Evolutionary conservation across 2,113 vertebrate genomes (phyloP).

Genomic region (Pluvialis apricaria): DNA sequence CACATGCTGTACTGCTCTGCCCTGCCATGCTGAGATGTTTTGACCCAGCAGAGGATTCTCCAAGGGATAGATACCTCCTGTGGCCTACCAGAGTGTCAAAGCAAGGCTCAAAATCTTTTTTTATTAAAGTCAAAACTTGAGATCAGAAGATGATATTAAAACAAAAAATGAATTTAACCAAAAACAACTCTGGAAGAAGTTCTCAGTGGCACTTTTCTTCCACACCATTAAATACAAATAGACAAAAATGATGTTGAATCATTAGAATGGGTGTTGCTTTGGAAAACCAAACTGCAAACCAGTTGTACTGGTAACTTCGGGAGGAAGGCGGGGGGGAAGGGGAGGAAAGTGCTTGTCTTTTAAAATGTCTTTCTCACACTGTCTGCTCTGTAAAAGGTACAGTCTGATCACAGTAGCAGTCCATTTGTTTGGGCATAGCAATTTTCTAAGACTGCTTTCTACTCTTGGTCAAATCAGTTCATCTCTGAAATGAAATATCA

Average conservation of each 20-base stretch:
- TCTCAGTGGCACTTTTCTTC: neutral
- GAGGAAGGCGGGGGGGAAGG: rapidly evolving
- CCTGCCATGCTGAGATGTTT: neutral
- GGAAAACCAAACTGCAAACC: neutral
- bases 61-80: neutral
- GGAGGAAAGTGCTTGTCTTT: neutral
- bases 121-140: neutral
- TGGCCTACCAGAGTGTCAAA: neutral
- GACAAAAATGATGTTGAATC: neutral
- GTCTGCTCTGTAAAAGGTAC: neutral
- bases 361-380: neutral
- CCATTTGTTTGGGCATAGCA: neutral
- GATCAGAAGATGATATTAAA: neutral
- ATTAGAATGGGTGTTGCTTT: neutral
- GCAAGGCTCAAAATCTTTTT: neutral
- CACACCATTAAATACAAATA: neutral
- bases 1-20: neutral
- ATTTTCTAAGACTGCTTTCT: neutral
- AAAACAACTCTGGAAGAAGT: neutral
- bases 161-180: neutral
- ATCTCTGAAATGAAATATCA: neutral
- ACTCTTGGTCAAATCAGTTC: neutral
- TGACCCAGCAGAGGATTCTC: neutral
- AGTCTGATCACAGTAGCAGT: neutral
- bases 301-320: neutral